Base-by-base conservation (phyloP, 2,888 invertebrate species). In the Argyresthia albistria region DNA sequence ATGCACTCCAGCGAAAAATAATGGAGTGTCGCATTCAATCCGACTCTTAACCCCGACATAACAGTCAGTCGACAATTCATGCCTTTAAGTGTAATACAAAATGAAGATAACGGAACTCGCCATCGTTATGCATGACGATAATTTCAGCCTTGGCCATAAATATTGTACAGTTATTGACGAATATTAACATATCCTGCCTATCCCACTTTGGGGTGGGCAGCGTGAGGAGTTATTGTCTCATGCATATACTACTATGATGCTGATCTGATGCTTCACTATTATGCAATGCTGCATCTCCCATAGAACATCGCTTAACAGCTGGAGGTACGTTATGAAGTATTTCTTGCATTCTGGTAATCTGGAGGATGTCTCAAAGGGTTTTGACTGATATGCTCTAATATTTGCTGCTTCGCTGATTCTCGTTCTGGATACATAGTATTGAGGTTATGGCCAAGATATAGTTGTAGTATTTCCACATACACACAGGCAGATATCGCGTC, bases 91-190 rank as follows among this genome's bases (percentile, higher is more conserved):
- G 25, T 25, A 25, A 25, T 25, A 16, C 50, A 43, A 50, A 50
- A 50, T 42, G 43, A 25, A 50, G 50, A 11, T 50, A 50, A 50
- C 50, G 50, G 50, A 25, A 25, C 25, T 16, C 16, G 10, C 11
- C 35, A n/a, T 50, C 43, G 42, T 43, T 35, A 42, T n/a, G 25
- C 49, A n/a, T 10, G 16, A 49, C 14, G 39, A 39, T 49, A 49
- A 49, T 49, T 49, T 37, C 15, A 49, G 49, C 49, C 37, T 49
- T 49, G 37, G 37, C 25, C 14, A 39, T 49, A 49, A 49, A 49
- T 49, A 49, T 49, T 49, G 16, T 12, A 49, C 47, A 47, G 47
- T 47, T 47, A 47, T 47, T 47, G 47, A 47, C 35, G 47, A 47
- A 47, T 47, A 47, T 47, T 47, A 35, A 47, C 47, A 47, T 47